Base-by-base conservation (phyloP, 2,797 vertebrate genomes). In the Balearica regulorum region DNA sequence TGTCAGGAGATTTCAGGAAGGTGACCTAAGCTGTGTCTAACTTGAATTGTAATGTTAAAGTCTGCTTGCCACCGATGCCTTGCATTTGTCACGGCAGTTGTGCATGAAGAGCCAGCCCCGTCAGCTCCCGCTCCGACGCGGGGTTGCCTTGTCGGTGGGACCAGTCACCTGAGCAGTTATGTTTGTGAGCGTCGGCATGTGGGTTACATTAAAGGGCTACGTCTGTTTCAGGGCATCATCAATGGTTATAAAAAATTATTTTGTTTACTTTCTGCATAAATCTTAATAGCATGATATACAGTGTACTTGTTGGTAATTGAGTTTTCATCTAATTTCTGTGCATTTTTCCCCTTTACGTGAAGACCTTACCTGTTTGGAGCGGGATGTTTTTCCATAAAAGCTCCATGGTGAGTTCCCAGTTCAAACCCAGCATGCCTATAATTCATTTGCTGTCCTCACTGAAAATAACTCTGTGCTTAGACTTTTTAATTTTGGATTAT, bases 331-430 rank as follows among this genome's bases (percentile, higher is more conserved):
- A 99, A 99, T 98, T 97, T 99, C 98, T 98, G 98, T 98, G 98
- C 98, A 97, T 98, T 98, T 98, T 97, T 97, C 96, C 98, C 98
- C 97, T 97, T 98, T 97, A 97, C 96, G 96, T 98, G 99, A 99
- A 99, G 99, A 99, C 99, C 99, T 98, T 99, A 99, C 99, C 99
- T 99, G 98, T 99, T 99, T 99, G 99, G 99, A 99, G 99, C 99
- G 98, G 99, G 99, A 98, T 99, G 99, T 99, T 99, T 99, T 99
- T 99, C 99, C 98, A 99, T 99, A 98, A 99, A 99, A 99, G 99
- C 99, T 99, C 99, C 99, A 97, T 99, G 99, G 99, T 99, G 99
- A 99, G 99, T 99, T 99, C 98, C 97, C 97, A 93, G 90, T 98
- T 98, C 97, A 96, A 97, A 98, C 98, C 98, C 98, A 98, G 99